Evolutionary conservation across 2,113 vertebrate genomes (phyloP).

Genomic region (Bettongia penicillata): DNA sequence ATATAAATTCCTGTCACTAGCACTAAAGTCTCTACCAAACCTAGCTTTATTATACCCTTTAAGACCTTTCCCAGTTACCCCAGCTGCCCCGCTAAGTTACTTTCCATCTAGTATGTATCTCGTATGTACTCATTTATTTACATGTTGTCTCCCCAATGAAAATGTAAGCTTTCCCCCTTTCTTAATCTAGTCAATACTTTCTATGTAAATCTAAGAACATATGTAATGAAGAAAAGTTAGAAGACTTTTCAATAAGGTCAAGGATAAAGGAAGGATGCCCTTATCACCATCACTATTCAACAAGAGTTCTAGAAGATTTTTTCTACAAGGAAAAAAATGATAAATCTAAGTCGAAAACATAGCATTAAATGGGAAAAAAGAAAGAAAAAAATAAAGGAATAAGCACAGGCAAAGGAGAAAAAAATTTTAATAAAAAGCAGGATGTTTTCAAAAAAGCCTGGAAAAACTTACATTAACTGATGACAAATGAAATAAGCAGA

Average conservation of each 20-base stretch:
- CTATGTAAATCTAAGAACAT: background rate
- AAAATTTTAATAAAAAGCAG: background rate
- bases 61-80: too few relatives aligned
- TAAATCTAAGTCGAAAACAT: too few relatives aligned
- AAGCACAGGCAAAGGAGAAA: too few relatives aligned
- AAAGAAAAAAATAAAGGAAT: background rate
- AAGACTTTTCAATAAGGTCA: too few relatives aligned
- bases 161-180: background rate
- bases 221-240: too few relatives aligned
- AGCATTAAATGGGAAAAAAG: too few relatives aligned
- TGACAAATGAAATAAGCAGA: background rate
- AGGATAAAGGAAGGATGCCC: too few relatives aligned
- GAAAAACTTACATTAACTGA: background rate
- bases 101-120: background rate
- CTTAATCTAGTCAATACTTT: background rate
- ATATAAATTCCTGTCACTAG: too few relatives aligned
- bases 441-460: background rate
- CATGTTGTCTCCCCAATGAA: background rate
- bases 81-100: too few relatives aligned
- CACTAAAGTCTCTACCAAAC: too few relatives aligned
- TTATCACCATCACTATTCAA: background rate
- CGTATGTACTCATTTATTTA: background rate
- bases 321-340: background rate
- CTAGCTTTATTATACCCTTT: too few relatives aligned
- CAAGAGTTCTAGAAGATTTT: background rate